Evolutionary conservation across 1,140 invertebrate species (phyloP).

Genomic region (Drosophila pallidifrons): DNA sequence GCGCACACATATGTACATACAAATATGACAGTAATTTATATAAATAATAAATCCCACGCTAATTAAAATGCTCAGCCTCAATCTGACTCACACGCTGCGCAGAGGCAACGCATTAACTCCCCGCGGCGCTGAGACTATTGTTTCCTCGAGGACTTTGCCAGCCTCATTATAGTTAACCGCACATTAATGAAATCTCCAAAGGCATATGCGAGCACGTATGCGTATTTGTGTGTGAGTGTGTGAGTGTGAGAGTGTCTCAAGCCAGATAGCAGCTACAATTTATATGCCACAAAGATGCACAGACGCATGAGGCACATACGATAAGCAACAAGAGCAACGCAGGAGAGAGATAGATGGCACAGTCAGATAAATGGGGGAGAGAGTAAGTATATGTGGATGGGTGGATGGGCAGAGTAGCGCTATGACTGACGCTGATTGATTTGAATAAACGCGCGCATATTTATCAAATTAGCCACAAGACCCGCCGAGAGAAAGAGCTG

Average conservation of each 20-base stretch:
- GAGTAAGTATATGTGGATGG: constrained; percentile 2
- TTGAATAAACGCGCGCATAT: constrained; percentile 82
- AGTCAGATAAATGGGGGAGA: constrained; percentile 6
- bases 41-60: constrained; percentile 19
- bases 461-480: constrained; percentile 81
- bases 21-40: constrained; percentile 7
- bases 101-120: constrained; percentile 16
- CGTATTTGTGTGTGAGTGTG: constrained; percentile 32
- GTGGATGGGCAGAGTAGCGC: constrained; percentile 7
- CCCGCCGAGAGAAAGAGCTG: constrained; percentile 37
- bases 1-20: neutral
- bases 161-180: constrained; percentile 78
- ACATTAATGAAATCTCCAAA: constrained; percentile 76
- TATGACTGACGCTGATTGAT: constrained; percentile 78
- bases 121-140: constrained; percentile 28
- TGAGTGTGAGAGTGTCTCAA: constrained; percentile 24
- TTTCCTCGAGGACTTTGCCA: constrained; percentile 26
- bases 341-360: neutral
- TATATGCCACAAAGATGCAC: constrained; percentile 67
- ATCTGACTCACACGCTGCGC: neutral
- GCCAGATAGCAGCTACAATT: constrained; percentile 62
- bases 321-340: constrained; percentile 33
- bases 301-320: constrained; percentile 42
- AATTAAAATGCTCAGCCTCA: constrained; percentile 25
- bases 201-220: constrained; percentile 11